These are phyloP conservation scores for Eupithecia subfuscata DNA, from an alignment of 2,888 invertebrate genomes.

Conservation along the genomic window DNA sequence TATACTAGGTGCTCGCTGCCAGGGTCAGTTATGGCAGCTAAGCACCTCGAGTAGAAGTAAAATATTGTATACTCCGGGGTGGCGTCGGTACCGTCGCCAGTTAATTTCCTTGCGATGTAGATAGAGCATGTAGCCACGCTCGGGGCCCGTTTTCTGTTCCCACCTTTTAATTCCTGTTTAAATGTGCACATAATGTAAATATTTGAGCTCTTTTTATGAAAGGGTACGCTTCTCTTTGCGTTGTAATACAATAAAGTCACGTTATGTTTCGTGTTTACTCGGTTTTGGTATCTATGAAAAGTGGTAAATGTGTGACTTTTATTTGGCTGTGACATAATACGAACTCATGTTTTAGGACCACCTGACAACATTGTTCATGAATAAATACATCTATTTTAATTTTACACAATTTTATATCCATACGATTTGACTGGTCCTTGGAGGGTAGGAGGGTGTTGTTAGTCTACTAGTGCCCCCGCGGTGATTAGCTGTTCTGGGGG, in stretches of 20 bases:
- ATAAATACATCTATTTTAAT: too few species aligned
- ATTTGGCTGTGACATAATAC: constrained; percentile 16
- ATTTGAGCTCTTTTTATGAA: constrained; percentile 50
- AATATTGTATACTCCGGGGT: constrained; percentile 23
- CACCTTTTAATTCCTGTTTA: constrained; percentile 72
- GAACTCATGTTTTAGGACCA: neutral
- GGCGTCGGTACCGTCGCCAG: constrained; percentile 54
- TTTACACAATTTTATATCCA: too few species aligned
- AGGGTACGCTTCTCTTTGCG: constrained; percentile 42
- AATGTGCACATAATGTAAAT: constrained; percentile 62
- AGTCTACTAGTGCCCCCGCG: too few species aligned
- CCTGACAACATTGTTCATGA: too few species aligned
- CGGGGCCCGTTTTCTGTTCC: constrained; percentile 59
- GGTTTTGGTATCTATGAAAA: constrained; percentile 29
- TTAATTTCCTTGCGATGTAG: constrained; percentile 77
- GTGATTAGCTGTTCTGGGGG: too few species aligned
- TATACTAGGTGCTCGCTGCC: constrained; percentile 9
- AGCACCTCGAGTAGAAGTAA: constrained; percentile 60
- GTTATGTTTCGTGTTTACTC: constrained; percentile 38
- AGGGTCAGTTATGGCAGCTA: constrained; percentile 56
- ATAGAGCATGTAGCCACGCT: constrained; percentile 74
- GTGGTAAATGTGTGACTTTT: constrained; percentile 18
- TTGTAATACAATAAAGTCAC: constrained; percentile 41
- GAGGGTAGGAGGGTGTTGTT: too few species aligned
- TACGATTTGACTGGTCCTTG: too few species aligned